Base-by-base conservation (phyloP, 2,797 vertebrate species). In the Xenops minutus region DNA sequence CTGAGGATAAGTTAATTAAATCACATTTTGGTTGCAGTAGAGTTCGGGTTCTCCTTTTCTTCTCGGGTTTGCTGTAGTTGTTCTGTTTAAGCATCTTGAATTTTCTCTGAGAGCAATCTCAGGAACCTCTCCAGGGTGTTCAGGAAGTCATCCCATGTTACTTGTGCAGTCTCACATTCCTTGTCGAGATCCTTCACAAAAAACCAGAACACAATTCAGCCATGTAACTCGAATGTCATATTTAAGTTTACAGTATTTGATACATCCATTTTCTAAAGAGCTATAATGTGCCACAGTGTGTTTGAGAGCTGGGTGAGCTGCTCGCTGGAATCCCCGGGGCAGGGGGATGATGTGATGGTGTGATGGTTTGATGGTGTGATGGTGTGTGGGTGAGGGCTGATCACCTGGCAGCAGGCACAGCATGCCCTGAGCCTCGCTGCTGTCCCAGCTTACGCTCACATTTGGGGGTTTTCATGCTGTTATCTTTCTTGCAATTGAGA, bases 1-100 rank as follows among this genome's bases (percentile, higher is more conserved):
- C 92, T 96, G 94, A 97, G 93, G n/a, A 78, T 81, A 84, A 93
- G n/a, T 95, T 94, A 81, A 46, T 32, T 26, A 4, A 64, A 16
- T 95, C 85, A 95, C 92, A 90, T 82, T 88, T 81, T 68, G 29
- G 9, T 44, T 61, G 64, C 32, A 71, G 43, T 51, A 85, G 75
- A 75, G 51, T 86, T 86, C 2, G 3, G 7, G 12, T 58, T 64
- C 58, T 88, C 39, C 8, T 5, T 72, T 68, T 71, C 64, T 26
- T 51, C 64, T 46, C 5, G 22, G 30, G 7, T 75, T 81, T 48
- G 67, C 15, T 19, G 15, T 14, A 36, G 20, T 14, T 51, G 34
- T 32, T 77, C 49, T 17, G 0, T 21, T 73, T 5, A 71, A 14
- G 9, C 8, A 2, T 12, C 23, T 37, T 80, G 32, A 55, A 81